Conservation (phyloP, 2,113 vertebrate genomes). For the Xenopus tropicalis region UCB_Xtro_10.0 CM004447.2:95529001-95529500, state of each 20-base stretch:
- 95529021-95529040: too few relatives aligned
- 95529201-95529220: conserved; percentile 19
- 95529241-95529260: conserved; percentile 57
- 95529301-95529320: conserved; percentile 65
- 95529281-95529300: conserved; percentile 59
- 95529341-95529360: conserved; percentile 61
- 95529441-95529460: conserved; percentile 67
- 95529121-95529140: background rate
- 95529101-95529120: background rate
- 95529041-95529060: too few relatives aligned
- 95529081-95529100: background rate
- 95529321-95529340: conserved; percentile 54
- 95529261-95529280: conserved; percentile 60
- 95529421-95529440: conserved; percentile 63
- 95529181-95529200: background rate
- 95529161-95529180: too few relatives aligned
- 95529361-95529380: conserved; percentile 67
- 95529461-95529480: conserved; percentile 48
- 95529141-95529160: background rate
- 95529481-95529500: conserved; percentile 53
- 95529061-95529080: background rate
- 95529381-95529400: conserved; percentile 65
- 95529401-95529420: conserved; percentile 60
- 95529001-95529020: too few relatives aligned
- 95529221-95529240: conserved; percentile 18